A percentile compares a stretch with the other conserved stretches of the same genome.
Evolutionary conservation across 2,113 vertebrate genomes (phyloP).

Genomic region (Irena cyanogastra): DNA sequence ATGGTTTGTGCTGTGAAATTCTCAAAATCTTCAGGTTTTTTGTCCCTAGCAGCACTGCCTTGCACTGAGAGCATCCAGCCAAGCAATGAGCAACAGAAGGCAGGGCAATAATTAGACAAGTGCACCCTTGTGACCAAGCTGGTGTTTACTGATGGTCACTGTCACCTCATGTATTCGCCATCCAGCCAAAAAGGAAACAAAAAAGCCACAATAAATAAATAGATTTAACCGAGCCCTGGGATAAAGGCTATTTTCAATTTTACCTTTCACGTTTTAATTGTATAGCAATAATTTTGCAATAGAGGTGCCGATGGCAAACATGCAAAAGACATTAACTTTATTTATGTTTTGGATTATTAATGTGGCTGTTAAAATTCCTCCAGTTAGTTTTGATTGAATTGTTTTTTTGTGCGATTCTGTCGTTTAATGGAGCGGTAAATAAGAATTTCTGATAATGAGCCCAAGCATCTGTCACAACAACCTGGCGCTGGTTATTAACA

Average conservation of each 20-base stretch:
- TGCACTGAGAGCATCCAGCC: background rate
- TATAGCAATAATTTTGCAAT: constrained; percentile 55
- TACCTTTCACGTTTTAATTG: constrained; percentile 67
- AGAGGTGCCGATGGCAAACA: constrained; percentile 68
- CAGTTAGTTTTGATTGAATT: constrained; percentile 82
- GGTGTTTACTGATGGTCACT: background rate
- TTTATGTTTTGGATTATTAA: constrained; percentile 81
- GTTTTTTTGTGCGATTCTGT: constrained; percentile 76
- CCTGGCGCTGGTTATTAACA: constrained; percentile 84
- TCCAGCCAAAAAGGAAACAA: background rate
- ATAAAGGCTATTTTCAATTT: constrained; percentile 40
- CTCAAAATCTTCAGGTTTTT: background rate
- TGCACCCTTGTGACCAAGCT: background rate
- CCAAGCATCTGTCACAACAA: constrained; percentile 83
- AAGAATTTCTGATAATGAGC: constrained; percentile 87
- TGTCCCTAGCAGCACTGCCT: background rate
- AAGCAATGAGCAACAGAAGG: rapidly evolving
- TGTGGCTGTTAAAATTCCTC: constrained; percentile 78
- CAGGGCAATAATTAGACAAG: background rate
- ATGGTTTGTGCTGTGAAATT: background rate
- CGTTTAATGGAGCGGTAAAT: constrained; percentile 90
- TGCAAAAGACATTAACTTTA: constrained; percentile 74
- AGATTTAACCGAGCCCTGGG: background rate
- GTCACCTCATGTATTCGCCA: background rate
- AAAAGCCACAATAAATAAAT: background rate